A percentile compares a stretch with the other conserved stretches of the same genome.
Conservation (phyloP, 2,888 invertebrate genomes). For the Apoda limacodes region DNA sequence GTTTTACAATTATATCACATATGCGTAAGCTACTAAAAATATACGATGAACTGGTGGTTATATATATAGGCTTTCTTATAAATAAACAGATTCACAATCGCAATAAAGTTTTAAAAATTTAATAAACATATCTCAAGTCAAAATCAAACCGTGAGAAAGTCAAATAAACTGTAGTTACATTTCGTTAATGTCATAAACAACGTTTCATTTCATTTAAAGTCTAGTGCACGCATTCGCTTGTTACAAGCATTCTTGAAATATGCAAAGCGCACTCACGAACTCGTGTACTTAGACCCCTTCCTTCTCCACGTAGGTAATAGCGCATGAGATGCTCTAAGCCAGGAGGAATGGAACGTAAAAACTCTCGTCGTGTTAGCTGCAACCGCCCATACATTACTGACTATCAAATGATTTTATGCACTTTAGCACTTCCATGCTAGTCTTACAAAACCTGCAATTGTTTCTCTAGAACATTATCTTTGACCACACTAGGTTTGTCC, state of each 20-base stretch:
- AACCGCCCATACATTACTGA: constrained; percentile 31
- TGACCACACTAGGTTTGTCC: no score
- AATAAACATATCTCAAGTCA: no score
- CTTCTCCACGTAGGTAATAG: constrained; percentile 41
- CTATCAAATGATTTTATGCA: constrained; percentile 27
- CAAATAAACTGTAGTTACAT: constrained; percentile 27
- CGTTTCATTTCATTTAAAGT: constrained; percentile 56
- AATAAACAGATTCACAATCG: no score
- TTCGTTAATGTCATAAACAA: constrained; percentile 45
- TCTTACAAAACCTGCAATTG: no score
- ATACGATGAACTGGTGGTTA: no score
- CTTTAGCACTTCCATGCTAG: constrained; percentile 24
- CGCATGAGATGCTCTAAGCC: constrained; percentile 53
- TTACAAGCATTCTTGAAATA: constrained; percentile 47
- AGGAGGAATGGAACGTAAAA: constrained; percentile 29
- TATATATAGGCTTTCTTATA: no score
- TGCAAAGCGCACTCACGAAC: constrained; percentile 65
- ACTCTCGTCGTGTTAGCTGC: constrained; percentile 29
- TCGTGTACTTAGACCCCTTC: no score
- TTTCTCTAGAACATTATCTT: no score
- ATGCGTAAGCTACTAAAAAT: no score
- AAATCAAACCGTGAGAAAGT: constrained; percentile 52
- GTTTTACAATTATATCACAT: no score
- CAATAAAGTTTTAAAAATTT: no score
- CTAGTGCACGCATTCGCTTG: constrained; percentile 50